A percentile compares a stretch with the other conserved stretches of the same genome.
phyloP scores from a whole-genome alignment of 2,797 vertebrate species.

The Myotis vivesi region DNA sequence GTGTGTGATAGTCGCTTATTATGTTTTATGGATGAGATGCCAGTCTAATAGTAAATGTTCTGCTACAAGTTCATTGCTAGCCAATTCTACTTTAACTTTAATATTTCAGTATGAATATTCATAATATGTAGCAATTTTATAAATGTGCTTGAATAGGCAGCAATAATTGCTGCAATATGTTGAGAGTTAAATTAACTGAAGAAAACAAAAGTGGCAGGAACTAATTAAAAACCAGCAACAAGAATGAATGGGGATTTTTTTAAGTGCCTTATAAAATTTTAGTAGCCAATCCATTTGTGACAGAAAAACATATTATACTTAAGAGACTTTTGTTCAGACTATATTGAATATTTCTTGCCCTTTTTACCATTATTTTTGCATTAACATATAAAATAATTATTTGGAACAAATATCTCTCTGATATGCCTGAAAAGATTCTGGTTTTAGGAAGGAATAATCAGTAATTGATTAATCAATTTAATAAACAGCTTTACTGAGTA shows the following conservation, averaged over 20 bases:
- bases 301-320: slow-evolving; percentile 48
- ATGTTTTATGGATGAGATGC: not conserved
- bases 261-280: slow-evolving; percentile 64
- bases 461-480: not conserved
- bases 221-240: slow-evolving; percentile 67
- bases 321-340: slow-evolving; percentile 36
- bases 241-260: slow-evolving; percentile 42
- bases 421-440: not conserved
- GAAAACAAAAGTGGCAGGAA: slow-evolving; percentile 65
- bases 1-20: not conserved
- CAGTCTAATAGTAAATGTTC: not conserved
- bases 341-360: not conserved
- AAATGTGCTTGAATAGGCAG: slow-evolving; percentile 63
- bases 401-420: not conserved
- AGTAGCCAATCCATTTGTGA: slow-evolving; percentile 52
- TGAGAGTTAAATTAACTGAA: slow-evolving; percentile 70
- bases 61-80: not conserved
- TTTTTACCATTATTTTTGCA: slow-evolving; percentile 36
- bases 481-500: not conserved
- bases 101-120: slow-evolving; percentile 64
- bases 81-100: slow-evolving; percentile 31
- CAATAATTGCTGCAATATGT: slow-evolving; percentile 61
- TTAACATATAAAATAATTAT: slow-evolving; percentile 38
- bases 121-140: slow-evolving; percentile 55
- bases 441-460: not conserved